These are phyloP conservation scores for Periparus ater DNA, from an alignment of 2,797 vertebrate genomes.

Conservation along the genomic window DNA sequence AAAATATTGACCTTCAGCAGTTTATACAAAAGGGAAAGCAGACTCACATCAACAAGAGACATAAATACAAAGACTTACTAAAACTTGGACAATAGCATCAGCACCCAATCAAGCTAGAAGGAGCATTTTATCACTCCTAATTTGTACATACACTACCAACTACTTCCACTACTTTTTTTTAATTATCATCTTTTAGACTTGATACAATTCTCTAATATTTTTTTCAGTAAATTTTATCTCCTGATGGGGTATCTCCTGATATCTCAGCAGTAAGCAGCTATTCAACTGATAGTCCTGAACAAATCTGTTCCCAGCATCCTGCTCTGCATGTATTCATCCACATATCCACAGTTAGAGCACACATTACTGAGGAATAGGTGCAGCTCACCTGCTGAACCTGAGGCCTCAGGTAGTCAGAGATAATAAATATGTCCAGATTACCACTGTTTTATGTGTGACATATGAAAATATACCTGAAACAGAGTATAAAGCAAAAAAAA, in stretches of 20 bases:
- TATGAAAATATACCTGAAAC: background rate
- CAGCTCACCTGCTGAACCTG: background rate
- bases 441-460: background rate
- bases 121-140: background rate
- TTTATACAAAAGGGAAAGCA: background rate
- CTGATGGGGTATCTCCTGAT: background rate
- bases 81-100: background rate
- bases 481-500: background rate
- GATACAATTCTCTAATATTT: background rate
- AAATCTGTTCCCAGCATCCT: background rate
- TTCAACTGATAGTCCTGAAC: background rate
- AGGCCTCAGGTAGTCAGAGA: background rate
- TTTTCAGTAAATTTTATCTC: background rate
- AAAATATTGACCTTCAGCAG: background rate
- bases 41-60: background rate
- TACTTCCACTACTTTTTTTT: background rate
- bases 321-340: background rate
- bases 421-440: background rate
- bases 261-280: background rate
- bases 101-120: background rate
- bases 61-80: background rate
- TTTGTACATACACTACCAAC: background rate
- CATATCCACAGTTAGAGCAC: background rate
- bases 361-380: background rate
- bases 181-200: background rate